A percentile compares a stretch with the other conserved stretches of the same genome.
These are phyloP conservation scores for Cryptocephalus moraei DNA, from an alignment of 2,888 invertebrate genomes.

Conservation along the genomic window DNA sequence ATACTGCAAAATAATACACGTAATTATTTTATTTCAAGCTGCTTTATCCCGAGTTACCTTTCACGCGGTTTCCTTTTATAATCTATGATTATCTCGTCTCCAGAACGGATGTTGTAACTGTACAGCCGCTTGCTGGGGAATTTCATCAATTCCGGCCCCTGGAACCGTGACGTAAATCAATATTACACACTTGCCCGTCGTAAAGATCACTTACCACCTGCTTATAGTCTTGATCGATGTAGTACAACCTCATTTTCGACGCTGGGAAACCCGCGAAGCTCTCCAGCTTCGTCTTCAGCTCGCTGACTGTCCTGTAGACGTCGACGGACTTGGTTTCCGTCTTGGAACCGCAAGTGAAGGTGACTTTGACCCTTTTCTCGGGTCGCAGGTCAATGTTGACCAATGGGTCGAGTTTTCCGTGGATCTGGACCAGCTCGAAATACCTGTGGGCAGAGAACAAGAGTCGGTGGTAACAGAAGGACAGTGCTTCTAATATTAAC, in stretches of 20 bases:
- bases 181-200: no score
- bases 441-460: conserved; percentile 44
- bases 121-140: conserved; percentile 83
- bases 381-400: conserved; percentile 80
- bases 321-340: conserved; percentile 67
- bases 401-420: conserved; percentile 84
- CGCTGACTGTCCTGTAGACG: conserved; percentile 71
- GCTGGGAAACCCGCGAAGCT: conserved; percentile 72
- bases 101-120: conserved; percentile 81
- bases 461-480: no score
- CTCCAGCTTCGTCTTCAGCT: conserved; percentile 72
- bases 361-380: conserved; percentile 77
- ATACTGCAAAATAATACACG: conserved; percentile 8
- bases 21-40: no score
- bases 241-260: conserved; percentile 79
- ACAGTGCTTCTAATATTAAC: no score
- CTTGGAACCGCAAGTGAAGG: conserved; percentile 67
- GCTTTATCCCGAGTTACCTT: neutral
- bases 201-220: conserved; percentile 33
- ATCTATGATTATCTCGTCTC: conserved; percentile 86
- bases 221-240: conserved; percentile 71
- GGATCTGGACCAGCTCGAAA: conserved; percentile 69
- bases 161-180: conserved; percentile 21
- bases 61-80: conserved; percentile 41
- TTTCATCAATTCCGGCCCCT: conserved; percentile 83